Evolutionary conservation across 2,888 invertebrate species (phyloP).

Genomic region (Polymixis flavicincta): DNA sequence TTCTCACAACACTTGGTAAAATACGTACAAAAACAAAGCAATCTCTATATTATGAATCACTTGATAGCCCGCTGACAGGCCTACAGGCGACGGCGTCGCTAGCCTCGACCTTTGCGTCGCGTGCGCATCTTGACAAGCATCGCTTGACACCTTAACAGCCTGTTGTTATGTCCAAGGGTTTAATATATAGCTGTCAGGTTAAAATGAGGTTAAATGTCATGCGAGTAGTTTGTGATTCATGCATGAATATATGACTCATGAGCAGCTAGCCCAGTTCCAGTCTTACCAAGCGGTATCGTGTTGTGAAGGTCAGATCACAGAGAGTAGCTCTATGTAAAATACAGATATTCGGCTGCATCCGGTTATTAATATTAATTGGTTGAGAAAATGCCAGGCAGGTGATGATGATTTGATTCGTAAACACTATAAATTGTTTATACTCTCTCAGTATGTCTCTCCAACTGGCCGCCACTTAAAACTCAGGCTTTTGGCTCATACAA

Average conservation of each 20-base stretch:
- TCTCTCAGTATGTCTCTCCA: not conserved
- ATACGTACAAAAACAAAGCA: not conserved
- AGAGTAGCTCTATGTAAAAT: not conserved
- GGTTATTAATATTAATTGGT: too few relatives aligned
- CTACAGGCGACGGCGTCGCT: not conserved
- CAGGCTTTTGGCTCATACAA: not conserved
- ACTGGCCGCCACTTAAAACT: not conserved
- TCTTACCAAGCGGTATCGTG: not conserved
- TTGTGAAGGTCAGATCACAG: not conserved
- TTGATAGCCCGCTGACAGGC: constrained; percentile 33
- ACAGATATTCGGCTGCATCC: too few relatives aligned
- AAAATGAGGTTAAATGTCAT: constrained; percentile 4
- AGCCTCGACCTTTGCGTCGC: constrained; percentile 46
- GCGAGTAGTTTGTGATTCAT: not conserved
- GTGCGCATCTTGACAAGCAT: constrained; percentile 29
- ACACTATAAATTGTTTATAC: not conserved
- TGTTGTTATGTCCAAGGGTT: constrained; percentile 17
- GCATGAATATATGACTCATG: not conserved
- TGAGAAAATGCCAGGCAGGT: not conserved
- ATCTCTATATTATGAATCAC: constrained; percentile 35
- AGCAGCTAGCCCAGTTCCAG: not conserved
- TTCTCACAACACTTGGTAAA: not conserved
- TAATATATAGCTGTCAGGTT: constrained; percentile 23
- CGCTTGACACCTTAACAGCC: constrained; percentile 35
- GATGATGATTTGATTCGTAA: not conserved